These are phyloP conservation scores for Drosophila mimica DNA, from an alignment of 2,888 invertebrate species.

Conservation along the genomic window DNA sequence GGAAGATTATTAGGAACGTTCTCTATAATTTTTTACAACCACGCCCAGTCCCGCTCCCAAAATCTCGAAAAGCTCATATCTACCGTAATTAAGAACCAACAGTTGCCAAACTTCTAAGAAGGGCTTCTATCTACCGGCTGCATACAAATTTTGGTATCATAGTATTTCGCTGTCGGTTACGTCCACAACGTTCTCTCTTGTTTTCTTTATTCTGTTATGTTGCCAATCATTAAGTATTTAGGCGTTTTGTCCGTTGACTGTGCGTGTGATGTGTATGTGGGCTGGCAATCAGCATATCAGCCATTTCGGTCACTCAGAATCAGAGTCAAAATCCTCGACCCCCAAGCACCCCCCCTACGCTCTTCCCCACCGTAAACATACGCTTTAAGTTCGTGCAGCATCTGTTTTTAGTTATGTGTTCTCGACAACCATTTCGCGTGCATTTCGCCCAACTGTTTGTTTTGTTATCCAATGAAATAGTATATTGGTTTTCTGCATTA, in stretches of 20 bases:
- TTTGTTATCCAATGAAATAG: too few relatives aligned
- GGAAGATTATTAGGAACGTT: not conserved
- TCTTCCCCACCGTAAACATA: not conserved
- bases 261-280: constrained; percentile 27
- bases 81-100: not conserved
- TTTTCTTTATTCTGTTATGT: constrained; percentile 54
- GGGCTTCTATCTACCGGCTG: too few relatives aligned
- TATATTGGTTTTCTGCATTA: too few relatives aligned
- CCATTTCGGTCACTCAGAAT: constrained; percentile 41
- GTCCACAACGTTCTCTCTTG: too few relatives aligned
- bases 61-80: too few relatives aligned
- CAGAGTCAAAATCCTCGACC: constrained; percentile 12
- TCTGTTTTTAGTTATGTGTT: constrained; percentile 15
- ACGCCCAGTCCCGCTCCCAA: too few relatives aligned
- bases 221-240: constrained; percentile 78
- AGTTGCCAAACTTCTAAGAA: not conserved
- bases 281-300: constrained; percentile 46
- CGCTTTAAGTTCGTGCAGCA: constrained; percentile 7
- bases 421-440: constrained; percentile 11
- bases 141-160: too few relatives aligned
- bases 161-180: too few relatives aligned
- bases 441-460: constrained; percentile 9
- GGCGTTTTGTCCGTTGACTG: constrained; percentile 64
- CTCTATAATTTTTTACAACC: not conserved
- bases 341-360: not conserved